phyloP scores from a whole-genome alignment of 2,797 vertebrate species.

The Tauraco hartlaubi region DNA sequence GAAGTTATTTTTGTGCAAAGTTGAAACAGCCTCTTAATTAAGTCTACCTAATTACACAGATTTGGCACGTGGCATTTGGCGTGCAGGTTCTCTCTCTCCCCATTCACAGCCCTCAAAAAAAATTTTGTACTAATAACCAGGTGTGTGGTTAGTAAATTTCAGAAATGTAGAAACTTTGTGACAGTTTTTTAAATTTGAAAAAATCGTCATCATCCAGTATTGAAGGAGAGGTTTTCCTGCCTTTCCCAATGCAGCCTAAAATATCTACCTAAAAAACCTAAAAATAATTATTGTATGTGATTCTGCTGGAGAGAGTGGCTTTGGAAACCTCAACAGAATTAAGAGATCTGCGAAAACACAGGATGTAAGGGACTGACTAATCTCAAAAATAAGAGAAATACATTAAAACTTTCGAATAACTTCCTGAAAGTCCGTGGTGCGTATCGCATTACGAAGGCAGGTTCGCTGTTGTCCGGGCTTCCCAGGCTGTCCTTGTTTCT shows the following conservation, averaged over 20 bases:
- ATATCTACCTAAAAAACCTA: background rate
- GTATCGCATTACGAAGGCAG: background rate
- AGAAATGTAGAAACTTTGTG: background rate
- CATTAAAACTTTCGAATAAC: background rate
- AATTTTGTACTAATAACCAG: background rate
- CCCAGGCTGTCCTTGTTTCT: background rate
- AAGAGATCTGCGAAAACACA: background rate
- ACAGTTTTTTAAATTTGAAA: background rate
- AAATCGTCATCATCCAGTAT: background rate
- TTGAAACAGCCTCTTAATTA: background rate
- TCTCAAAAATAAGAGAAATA: background rate
- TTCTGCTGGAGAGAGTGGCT: background rate
- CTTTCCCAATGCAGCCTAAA: background rate
- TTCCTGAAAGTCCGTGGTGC: background rate
- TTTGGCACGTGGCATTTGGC: background rate
- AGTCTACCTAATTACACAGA: background rate
- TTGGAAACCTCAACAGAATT: background rate
- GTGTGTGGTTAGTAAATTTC: background rate
- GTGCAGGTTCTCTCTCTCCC: background rate
- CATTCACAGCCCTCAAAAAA: background rate
- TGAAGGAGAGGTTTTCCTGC: background rate
- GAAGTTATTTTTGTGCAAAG: background rate
- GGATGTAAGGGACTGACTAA: background rate
- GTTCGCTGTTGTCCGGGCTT: background rate
- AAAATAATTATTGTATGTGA: background rate